A percentile compares a stretch with the other conserved stretches of the same genome.
Conservation (phyloP, 2,797 vertebrate species). For the Cuculus canorus region DNA sequence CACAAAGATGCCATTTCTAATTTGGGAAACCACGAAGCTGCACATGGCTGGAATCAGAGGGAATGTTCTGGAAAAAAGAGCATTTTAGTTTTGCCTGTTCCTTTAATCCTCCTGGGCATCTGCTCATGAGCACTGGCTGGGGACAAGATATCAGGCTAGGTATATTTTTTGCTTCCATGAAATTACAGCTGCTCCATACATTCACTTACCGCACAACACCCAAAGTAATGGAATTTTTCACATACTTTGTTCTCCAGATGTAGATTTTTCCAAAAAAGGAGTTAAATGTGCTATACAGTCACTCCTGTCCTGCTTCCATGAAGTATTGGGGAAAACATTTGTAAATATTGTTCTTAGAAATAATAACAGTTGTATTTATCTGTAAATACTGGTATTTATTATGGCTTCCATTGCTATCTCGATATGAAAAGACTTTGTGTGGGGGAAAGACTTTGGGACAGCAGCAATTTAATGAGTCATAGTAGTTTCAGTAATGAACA, state of each 20-base stretch:
- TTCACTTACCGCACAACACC: background rate
- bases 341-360: background rate
- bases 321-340: background rate
- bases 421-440: background rate
- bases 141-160: background rate
- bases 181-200: background rate
- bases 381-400: background rate
- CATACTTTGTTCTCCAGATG: background rate
- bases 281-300: background rate
- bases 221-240: background rate
- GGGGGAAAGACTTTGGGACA: background rate
- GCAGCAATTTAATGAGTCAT: background rate
- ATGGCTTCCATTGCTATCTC: background rate
- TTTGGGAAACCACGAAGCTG: background rate
- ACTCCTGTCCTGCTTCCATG: background rate
- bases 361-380: background rate
- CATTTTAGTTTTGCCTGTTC: background rate
- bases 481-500: background rate
- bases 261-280: no score
- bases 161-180: background rate
- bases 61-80: background rate
- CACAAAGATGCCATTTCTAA: background rate
- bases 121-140: background rate
- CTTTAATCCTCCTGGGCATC: background rate
- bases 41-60: background rate